A percentile compares a stretch with the other conserved stretches of the same genome.
These are phyloP conservation scores for Sebastes steindachneri DNA, from an alignment of 2,797 vertebrate species.

Conservation along the genomic window DNA sequence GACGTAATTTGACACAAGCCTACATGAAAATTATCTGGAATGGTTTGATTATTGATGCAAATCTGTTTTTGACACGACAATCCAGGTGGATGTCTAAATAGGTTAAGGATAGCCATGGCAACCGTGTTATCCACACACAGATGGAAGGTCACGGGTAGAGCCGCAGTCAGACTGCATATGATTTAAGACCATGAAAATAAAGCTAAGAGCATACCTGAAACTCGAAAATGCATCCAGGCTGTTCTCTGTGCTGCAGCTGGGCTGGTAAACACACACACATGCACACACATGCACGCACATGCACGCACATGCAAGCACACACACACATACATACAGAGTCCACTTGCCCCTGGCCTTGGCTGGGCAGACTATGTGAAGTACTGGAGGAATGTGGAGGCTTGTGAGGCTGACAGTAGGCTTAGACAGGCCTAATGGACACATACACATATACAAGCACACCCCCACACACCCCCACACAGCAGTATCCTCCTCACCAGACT, in stretches of 20 bases:
- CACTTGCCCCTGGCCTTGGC: conserved; percentile 30
- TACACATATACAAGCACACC: neutral
- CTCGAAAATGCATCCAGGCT: conserved; percentile 29
- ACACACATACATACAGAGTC: neutral
- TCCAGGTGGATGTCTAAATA: neutral
- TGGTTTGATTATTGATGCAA: neutral
- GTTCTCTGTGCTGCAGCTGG: conserved; percentile 50
- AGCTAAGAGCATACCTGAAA: conserved; percentile 26
- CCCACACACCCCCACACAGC: neutral
- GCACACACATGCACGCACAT: neutral
- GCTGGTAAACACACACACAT: conserved; percentile 2
- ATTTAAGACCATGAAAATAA: conserved; percentile 37
- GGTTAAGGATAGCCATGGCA: neutral
- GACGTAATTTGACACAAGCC: neutral
- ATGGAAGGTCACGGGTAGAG: neutral
- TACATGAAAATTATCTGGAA: neutral
- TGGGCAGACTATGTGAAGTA: conserved; percentile 39
- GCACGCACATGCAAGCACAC: neutral
- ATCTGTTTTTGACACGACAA: neutral
- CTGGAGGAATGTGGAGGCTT: conserved; percentile 63
- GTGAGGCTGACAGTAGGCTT: conserved; percentile 28
- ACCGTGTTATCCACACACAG: neutral
- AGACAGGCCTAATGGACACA: conserved; percentile 7
- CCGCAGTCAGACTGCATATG: conserved; percentile 1
- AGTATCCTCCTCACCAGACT: conserved; percentile 5